Conservation (phyloP, 2,113 vertebrate species). For the Nicator chloris region DNA sequence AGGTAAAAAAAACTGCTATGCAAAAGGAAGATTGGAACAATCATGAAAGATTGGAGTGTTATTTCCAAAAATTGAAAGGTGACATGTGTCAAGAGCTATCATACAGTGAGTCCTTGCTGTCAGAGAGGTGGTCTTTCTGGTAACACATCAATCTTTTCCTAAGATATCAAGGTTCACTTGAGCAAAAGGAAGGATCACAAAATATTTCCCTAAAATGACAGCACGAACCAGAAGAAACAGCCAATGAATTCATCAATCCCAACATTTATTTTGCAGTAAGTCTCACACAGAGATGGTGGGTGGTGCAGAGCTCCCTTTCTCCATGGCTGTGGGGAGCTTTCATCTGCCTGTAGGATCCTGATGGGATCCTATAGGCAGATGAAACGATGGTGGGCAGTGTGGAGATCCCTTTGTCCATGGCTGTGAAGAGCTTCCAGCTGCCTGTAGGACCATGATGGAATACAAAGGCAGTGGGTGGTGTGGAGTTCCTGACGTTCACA, state of each 20-base stretch:
- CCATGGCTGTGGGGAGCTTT: neutral
- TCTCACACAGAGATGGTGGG: neutral
- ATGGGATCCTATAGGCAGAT: too few relatives aligned
- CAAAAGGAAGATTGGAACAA: neutral
- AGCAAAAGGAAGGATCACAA: neutral
- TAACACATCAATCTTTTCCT: neutral
- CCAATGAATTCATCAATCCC: neutral
- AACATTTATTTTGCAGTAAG: neutral
- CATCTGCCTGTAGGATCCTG: neutral
- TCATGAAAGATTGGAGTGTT: neutral
- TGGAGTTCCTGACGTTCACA: neutral
- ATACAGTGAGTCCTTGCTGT: neutral
- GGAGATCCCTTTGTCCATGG: neutral
- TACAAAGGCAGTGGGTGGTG: neutral
- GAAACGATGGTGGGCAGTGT: too few relatives aligned
- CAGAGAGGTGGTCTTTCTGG: neutral
- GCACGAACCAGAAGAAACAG: neutral
- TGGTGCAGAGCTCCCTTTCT: neutral
- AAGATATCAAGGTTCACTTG: neutral
- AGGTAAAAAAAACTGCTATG: neutral
- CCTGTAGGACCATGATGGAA: neutral
- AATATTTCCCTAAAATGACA: neutral
- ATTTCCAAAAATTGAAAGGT: neutral
- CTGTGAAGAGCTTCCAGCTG: neutral
- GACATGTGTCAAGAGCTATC: neutral